Evolutionary conservation across 2,888 invertebrate species (phyloP).

Genomic region (Euzetes globulus): DNA sequence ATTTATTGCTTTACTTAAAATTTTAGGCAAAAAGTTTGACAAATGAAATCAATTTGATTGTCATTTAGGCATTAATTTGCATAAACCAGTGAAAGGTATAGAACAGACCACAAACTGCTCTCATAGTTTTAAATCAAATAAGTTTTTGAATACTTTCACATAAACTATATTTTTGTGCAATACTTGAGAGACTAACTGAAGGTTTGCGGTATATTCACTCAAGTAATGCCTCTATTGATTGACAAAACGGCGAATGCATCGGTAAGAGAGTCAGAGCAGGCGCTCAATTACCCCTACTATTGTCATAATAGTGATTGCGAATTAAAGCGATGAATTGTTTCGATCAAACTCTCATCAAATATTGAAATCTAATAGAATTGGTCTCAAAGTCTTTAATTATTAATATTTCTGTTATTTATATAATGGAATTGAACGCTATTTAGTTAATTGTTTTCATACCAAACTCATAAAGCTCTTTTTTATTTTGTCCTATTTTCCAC

Average conservation of each 20-base stretch:
- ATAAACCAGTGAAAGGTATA: neutral
- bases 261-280: constrained; percentile 3
- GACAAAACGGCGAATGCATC: neutral
- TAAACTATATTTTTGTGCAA: neutral
- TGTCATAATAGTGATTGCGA: neutral
- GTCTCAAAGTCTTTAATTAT: neutral
- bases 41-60: neutral
- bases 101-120: neutral
- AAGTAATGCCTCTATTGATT: constrained; percentile 16
- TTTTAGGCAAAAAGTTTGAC: neutral
- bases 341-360: neutral
- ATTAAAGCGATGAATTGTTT: neutral
- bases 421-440: neutral
- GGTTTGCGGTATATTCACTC: neutral
- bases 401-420: neutral
- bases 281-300: constrained; percentile 3
- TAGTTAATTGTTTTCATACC: too few relatives aligned
- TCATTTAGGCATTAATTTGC: neutral
- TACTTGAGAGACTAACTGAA: neutral
- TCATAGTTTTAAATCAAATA: neutral
- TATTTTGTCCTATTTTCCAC: constrained; percentile 46
- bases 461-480: too few relatives aligned
- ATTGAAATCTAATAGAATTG: neutral
- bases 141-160: neutral
- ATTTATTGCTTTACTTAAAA: neutral